A percentile compares a stretch with the other conserved stretches of the same genome.
These are phyloP conservation scores for Lamproptera curius DNA, from an alignment of 2,888 invertebrate genomes.

Conservation along the genomic window DNA sequence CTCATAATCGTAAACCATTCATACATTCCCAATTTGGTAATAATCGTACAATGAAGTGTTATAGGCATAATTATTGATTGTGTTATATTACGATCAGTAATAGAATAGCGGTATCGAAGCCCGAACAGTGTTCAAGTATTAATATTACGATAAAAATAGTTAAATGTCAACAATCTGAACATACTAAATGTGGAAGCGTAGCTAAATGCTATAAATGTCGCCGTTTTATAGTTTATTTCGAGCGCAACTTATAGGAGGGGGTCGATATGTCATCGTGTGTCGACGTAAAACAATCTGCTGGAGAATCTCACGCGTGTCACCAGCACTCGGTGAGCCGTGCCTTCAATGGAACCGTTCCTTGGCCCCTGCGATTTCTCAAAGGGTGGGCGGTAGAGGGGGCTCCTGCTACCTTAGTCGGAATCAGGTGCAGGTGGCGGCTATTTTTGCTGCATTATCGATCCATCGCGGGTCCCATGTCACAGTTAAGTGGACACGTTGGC, in stretches of 20 bases:
- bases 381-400: neutral
- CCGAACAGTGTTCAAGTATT: too few species aligned
- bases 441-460: constrained; percentile 20
- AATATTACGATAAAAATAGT: too few species aligned
- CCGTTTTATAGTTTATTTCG: constrained; percentile 1
- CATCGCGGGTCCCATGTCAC: constrained; percentile 9
- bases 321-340: constrained; percentile 4
- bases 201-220: too few species aligned
- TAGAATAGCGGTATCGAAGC: too few species aligned
- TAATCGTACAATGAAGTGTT: too few species aligned
- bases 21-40: too few species aligned
- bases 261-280: neutral
- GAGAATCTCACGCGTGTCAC: neutral
- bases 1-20: too few species aligned
- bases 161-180: too few species aligned
- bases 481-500: constrained; percentile 12
- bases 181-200: too few species aligned
- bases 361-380: neutral
- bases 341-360: constrained; percentile 1
- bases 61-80: too few species aligned
- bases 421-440: constrained; percentile 17
- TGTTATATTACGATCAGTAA: too few species aligned
- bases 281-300: constrained; percentile 9
- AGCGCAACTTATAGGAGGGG: neutral
- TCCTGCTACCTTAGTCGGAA: constrained; percentile 4